Evolutionary conservation across 2,888 invertebrate species (phyloP), one percentile per base, ranked within the genome.

Genomic region (Cantharis rustica): DNA sequence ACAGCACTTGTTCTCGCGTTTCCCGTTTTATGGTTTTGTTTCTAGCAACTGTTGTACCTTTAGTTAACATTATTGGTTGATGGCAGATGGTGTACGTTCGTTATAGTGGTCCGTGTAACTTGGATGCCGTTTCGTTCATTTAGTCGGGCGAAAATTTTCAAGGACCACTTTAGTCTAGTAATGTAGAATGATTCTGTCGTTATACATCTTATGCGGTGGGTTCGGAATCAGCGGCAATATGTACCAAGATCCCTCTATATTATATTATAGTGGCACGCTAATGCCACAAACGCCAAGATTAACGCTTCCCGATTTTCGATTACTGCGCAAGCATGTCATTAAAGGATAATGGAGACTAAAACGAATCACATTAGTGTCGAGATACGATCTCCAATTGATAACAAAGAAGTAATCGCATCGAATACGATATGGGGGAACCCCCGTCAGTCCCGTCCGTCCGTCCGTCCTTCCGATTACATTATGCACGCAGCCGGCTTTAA

Each of bases 1-100:
- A 79, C 78, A 77, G 80, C 83, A 82, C 82, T 84, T 82, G 83
- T 83, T 83, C 81, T 82, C 83, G 79, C 82, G 79, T 83, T 84
- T 83, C 82, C 83, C 81, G 81, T 80, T 84, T 84, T 84, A 84
- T 82, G 81, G 81, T 82, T 82, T 83, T 84, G 84, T 85, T 85
- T 84, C 83, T 83, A 82, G 80, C 82, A 82, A 79, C 80, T 71
- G 27, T 79, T 81, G 81, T 82, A 83, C 83, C 74, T 75, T 73
- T 68, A 75, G 73, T 70, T 77, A 75, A 79, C 79, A 83, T 85
- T 85, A 84, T 85, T 83, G 84, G 83, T 82, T 82, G 81, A 82
- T 82, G 82, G 85, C 84, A 85, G 85, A 83, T 84, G 84, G 84
- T 81, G 80, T 76, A 80, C 78, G 47, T 47, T 47, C 80, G 66